Conservation (phyloP, 1,140 invertebrate species). For the Trichonephila clavipes region DNA sequence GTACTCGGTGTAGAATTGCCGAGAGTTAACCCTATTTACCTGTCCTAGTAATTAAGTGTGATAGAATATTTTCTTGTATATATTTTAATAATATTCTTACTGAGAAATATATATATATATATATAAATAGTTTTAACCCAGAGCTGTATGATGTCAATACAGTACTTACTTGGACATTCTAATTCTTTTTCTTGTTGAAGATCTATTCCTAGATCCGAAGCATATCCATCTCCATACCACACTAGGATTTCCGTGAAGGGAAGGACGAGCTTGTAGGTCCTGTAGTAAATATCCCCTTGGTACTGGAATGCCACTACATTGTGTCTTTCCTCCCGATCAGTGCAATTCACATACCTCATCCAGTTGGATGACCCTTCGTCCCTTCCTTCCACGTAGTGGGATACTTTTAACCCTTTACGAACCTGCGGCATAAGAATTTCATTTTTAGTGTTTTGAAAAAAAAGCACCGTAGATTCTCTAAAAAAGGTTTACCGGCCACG, state of each 20-base stretch:
- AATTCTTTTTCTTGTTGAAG: background rate
- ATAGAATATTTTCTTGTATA: too few species aligned
- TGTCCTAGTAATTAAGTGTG: too few species aligned
- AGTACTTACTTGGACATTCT: background rate
- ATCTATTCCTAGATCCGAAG: constrained; percentile 44
- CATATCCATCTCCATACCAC: constrained; percentile 57
- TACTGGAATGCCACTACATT: constrained; percentile 84
- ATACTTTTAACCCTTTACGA: background rate
- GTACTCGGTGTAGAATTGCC: too few species aligned
- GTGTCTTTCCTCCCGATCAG: constrained; percentile 82
- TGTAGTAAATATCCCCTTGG: constrained; percentile 83
- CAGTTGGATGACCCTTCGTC: constrained; percentile 81
- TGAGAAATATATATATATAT: too few species aligned
- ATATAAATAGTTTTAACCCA: too few species aligned
- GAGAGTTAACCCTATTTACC: too few species aligned
- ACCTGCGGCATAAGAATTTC: background rate
- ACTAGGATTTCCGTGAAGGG: constrained; percentile 82
- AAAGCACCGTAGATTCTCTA: too few species aligned
- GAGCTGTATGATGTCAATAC: too few species aligned
- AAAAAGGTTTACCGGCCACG: constrained; percentile 42
- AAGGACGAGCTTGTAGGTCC: constrained; percentile 82
- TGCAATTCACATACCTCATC: constrained; percentile 85
- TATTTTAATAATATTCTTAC: too few species aligned
- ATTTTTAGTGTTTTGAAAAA: too few species aligned
- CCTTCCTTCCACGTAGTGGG: constrained; percentile 40